Evolutionary conservation across 2,797 vertebrate genomes (phyloP).

Genomic region (Clarias platycephalus): DNA sequence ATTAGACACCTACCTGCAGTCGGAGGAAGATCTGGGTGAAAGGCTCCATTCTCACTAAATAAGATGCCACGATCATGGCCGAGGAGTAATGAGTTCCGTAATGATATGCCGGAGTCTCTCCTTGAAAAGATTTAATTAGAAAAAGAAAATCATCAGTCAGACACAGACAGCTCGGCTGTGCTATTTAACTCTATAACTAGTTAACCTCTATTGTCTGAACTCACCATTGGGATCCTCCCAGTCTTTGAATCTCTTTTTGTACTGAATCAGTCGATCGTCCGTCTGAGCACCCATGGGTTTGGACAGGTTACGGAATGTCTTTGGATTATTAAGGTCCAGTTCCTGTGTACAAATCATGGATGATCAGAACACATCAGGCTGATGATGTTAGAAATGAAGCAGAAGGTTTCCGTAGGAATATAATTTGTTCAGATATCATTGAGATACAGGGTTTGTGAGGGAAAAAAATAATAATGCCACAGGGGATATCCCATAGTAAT

Average conservation of each 20-base stretch:
- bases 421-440: neutral
- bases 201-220: neutral
- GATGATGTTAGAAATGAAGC: neutral
- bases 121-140: slow-evolving; percentile 63
- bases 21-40: slow-evolving; percentile 98
- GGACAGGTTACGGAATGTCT: slow-evolving; percentile 93
- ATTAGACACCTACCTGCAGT: slow-evolving; percentile 81
- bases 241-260: slow-evolving; percentile 97
- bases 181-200: neutral
- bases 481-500: neutral
- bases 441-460: neutral
- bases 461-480: neutral
- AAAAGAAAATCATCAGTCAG: neutral
- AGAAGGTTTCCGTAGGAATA: neutral
- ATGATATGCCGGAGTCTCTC: slow-evolving; percentile 97
- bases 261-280: slow-evolving; percentile 91
- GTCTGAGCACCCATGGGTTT: slow-evolving; percentile 99
- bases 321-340: slow-evolving; percentile 90
- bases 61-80: slow-evolving; percentile 98
- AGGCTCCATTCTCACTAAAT: slow-evolving; percentile 96
- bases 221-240: slow-evolving; percentile 97
- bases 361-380: neutral
- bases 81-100: slow-evolving; percentile 98
- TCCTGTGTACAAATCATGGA: slow-evolving; percentile 72
- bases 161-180: no score